phyloP scores from a whole-genome alignment of 2,888 invertebrate species.

The Coelinius sp. region DNA sequence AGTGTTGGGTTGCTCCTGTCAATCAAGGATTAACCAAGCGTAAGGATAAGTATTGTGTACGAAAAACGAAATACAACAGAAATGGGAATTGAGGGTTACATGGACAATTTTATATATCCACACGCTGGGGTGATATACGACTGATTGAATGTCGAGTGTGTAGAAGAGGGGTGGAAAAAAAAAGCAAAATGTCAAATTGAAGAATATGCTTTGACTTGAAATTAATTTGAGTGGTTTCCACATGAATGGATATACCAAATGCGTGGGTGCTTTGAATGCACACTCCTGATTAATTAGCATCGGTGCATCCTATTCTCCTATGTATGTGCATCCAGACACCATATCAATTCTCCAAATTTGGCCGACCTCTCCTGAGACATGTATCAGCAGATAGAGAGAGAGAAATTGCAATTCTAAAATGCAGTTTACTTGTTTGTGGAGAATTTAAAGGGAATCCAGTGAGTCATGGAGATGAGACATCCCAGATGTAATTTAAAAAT shows the following conservation, averaged over 20 bases:
- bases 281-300: constrained; percentile 59
- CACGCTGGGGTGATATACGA: constrained; percentile 18
- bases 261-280: constrained; percentile 38
- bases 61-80: constrained; percentile 60
- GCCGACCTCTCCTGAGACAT: constrained; percentile 29
- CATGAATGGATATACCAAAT: constrained; percentile 41
- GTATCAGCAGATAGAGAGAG: background rate
- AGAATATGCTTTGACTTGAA: constrained; percentile 68
- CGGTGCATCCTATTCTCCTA: constrained; percentile 49
- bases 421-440: background rate
- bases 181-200: constrained; percentile 57
- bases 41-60: constrained; percentile 62
- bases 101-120: constrained; percentile 28
- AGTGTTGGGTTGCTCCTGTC: constrained; percentile 59
- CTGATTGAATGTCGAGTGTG: constrained; percentile 63
- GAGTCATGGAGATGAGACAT: background rate
- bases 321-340: constrained; percentile 25
- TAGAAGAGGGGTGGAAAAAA: constrained; percentile 44
- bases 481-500: background rate
- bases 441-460: background rate
- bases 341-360: constrained; percentile 31
- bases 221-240: constrained; percentile 70
- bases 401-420: constrained; percentile 9
- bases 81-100: constrained; percentile 60
- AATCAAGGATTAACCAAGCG: constrained; percentile 67